Base-by-base conservation (phyloP, 1,140 invertebrate species). In the Drosophila varians region DNA sequence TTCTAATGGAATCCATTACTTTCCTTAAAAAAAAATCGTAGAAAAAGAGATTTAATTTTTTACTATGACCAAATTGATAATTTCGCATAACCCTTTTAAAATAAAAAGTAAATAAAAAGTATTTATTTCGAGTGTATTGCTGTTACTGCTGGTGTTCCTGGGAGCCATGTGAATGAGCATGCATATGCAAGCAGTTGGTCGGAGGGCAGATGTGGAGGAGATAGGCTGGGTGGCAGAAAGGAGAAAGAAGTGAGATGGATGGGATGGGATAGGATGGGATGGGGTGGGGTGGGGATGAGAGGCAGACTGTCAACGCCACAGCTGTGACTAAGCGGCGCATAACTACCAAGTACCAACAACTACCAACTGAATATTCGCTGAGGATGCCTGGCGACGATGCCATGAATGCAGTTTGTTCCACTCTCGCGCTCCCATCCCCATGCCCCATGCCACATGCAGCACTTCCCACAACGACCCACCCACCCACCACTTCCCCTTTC, bases 281-380 rank as follows among this genome's bases (percentile, higher is more conserved):
- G 6, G 9, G 1, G 1, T 14, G 2, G n/a, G 11, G 14, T 4
- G 16, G 5, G 48, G 25, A 26, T 31, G 31, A 7, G 57, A 16
- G 48, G 52, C 52, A 54, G 53, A 46, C 71, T 83, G 79, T 83
- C 79, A 84, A 77, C 80, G 80, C 66, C 80, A 87, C 80, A 84
- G 76, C 82, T 84, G 80, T 84, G 80, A 86, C 80, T 84, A 84
- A 86, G 80, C 80, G 80, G 80, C 76, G 80, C 76, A 80, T 84
- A 84, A 84, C 79, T 78, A 78, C 74, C 74, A 77, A 74, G 74
- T 66, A 74, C 53, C 68, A 77, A 56, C 69, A 62, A 57, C 76
- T 58, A 49, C 57, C 62, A 43, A 78, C 61, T 42, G 47, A 28
- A 61, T 47, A 25, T 61, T 64, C 60, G 43, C 45, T 64, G 47